Percentiles rank a stretch among this genome's conserved stretches.
These are phyloP conservation scores for Dryobates pubescens DNA, from an alignment of 2,797 vertebrate species.

Conservation along the genomic window DNA sequence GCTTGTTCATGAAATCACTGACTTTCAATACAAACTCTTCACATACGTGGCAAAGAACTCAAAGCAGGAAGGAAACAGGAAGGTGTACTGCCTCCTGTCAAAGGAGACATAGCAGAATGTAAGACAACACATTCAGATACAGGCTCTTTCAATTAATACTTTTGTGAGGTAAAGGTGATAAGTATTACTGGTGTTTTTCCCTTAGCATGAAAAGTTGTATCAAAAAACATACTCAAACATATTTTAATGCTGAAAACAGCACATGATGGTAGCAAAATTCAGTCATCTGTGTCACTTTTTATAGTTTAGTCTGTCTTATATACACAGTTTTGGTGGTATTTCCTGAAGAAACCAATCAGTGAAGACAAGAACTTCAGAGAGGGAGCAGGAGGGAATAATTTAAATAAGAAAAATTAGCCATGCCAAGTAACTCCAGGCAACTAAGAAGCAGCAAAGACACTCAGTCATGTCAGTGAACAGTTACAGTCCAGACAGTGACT, in stretches of 20 bases:
- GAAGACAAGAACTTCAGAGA: not conserved
- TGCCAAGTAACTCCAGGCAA: not conserved
- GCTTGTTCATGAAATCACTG: not conserved
- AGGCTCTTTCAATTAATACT: not conserved
- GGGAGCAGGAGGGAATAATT: rapidly evolving
- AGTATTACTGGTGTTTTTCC: not conserved
- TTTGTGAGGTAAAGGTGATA: not conserved
- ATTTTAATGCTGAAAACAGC: not conserved
- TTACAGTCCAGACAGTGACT: not conserved
- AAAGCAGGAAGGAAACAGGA: not conserved
- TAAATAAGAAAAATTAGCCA: not conserved
- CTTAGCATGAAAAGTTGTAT: not conserved
- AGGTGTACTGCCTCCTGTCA: not conserved
- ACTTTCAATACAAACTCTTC: not conserved
- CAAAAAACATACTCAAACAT: not conserved
- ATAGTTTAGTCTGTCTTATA: not conserved
- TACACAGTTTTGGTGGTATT: not conserved
- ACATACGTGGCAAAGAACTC: not conserved
- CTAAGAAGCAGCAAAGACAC: not conserved
- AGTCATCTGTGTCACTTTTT: not conserved
- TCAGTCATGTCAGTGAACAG: not conserved
- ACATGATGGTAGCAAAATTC: not conserved
- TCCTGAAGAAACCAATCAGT: not conserved
- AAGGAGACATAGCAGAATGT: not conserved
- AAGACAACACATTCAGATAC: not conserved